Conservation (phyloP, 2,113 vertebrate genomes). For the Tachycineta bicolor region DNA sequence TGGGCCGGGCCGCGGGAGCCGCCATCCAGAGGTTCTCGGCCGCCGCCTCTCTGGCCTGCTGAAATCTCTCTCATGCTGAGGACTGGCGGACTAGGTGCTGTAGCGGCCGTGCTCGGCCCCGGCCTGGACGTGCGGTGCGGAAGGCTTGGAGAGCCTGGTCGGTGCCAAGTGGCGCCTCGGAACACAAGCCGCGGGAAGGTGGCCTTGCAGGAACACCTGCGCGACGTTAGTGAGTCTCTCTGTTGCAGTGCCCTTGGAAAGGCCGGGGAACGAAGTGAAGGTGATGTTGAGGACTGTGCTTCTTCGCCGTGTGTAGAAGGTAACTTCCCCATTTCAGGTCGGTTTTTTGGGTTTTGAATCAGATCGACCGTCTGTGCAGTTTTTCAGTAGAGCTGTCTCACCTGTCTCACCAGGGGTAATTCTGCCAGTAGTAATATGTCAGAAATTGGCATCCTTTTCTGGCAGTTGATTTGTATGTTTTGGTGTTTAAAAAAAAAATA, state of each 20-base stretch:
- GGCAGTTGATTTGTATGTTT: neutral
- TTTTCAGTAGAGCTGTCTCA: neutral
- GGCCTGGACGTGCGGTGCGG: neutral
- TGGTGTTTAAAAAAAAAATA: neutral
- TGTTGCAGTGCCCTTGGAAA: constrained; percentile 54
- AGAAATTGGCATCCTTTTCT: neutral
- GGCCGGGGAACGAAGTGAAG: neutral
- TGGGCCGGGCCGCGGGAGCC: neutral
- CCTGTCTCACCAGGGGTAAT: neutral
- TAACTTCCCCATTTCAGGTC: neutral
- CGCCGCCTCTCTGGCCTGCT: neutral
- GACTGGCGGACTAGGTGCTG: neutral
- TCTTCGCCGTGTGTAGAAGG: constrained; percentile 54
- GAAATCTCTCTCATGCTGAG: neutral
- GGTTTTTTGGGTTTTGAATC: neutral
- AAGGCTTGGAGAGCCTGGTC: neutral
- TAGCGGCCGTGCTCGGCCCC: neutral
- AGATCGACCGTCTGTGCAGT: neutral
- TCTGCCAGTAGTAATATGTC: neutral
- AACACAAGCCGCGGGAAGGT: neutral
- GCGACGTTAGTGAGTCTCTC: neutral
- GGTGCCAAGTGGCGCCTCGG: neutral
- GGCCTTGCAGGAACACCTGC: accelerated
- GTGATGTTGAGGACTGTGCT: neutral
- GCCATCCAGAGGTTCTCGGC: neutral